phyloP scores from a whole-genome alignment of 2,113 vertebrate species.

The Octodon degus region DNA sequence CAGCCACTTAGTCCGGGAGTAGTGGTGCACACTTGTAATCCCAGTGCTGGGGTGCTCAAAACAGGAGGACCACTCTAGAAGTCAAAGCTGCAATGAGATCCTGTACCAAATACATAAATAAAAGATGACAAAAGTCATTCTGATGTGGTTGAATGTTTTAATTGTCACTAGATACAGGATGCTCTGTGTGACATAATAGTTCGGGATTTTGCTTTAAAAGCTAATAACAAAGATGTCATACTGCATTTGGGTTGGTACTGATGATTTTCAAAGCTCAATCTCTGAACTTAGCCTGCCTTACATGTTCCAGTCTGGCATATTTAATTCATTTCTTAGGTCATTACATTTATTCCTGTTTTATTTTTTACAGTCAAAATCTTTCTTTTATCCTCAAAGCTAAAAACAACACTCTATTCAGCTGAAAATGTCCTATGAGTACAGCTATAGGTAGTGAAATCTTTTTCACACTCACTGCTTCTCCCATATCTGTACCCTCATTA shows the following conservation, averaged over 20 bases:
- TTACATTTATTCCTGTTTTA: not conserved
- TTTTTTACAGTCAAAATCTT: not conserved
- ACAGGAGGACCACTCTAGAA: no score
- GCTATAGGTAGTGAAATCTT: not conserved
- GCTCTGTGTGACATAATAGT: not conserved
- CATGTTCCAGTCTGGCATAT: not conserved
- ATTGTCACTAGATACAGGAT: not conserved
- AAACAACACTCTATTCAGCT: not conserved
- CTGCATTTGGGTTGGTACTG: not conserved
- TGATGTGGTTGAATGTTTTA: not conserved
- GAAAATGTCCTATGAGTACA: not conserved
- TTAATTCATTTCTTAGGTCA: not conserved
- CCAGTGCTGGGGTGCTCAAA: no score
- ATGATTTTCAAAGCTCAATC: not conserved
- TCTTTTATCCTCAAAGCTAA: not conserved
- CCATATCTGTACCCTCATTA: not conserved
- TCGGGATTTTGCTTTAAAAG: not conserved
- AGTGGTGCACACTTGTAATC: no score
- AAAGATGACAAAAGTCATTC: not conserved
- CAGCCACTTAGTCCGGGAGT: no score
- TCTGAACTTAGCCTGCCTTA: not conserved
- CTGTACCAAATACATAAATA: no score
- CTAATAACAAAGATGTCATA: not conserved
- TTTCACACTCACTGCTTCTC: not conserved
- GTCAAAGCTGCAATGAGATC: no score